Evolutionary conservation across 2,797 vertebrate species (phyloP).

Genomic region (Pangasius macronema): DNA sequence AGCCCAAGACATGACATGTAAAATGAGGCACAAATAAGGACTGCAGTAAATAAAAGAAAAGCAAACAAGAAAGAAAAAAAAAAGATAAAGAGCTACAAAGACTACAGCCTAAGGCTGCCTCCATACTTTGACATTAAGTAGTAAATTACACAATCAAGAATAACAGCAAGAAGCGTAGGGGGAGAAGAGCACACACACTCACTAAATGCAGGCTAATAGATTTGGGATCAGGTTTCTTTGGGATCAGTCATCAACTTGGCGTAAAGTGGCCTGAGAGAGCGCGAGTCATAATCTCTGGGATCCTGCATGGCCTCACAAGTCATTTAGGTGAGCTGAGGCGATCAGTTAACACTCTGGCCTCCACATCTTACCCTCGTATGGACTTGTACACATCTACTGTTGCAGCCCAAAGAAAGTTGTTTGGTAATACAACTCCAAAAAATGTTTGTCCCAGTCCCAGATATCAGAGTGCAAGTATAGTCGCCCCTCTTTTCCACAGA

Average conservation of each 20-base stretch:
- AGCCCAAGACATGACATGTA: neutral
- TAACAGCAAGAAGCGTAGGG: neutral
- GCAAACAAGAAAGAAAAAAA: slow-evolving; percentile 24
- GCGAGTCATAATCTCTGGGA: slow-evolving; percentile 8
- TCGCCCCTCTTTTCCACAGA: too few species aligned
- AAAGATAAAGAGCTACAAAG: slow-evolving; percentile 38
- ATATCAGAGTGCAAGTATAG: neutral
- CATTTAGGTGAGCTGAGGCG: slow-evolving; percentile 27
- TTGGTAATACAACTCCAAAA: neutral
- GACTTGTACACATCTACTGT: neutral
- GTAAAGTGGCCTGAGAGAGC: slow-evolving; percentile 22
- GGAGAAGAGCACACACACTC: neutral
- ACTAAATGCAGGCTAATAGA: neutral
- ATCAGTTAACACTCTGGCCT: slow-evolving; percentile 20
- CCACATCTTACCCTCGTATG: neutral
- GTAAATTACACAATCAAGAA: slow-evolving; percentile 46
- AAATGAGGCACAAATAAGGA: slow-evolving; percentile 37
- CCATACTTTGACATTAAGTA: slow-evolving; percentile 27
- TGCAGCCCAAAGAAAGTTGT: neutral
- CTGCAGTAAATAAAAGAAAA: slow-evolving; percentile 39
- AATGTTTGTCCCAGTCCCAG: too few species aligned
- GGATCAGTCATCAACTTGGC: slow-evolving; percentile 24
- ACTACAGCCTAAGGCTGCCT: slow-evolving; percentile 37
- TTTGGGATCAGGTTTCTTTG: slow-evolving; percentile 15
- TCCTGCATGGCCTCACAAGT: slow-evolving; percentile 12